Base-by-base conservation (phyloP, 2,113 vertebrate species). In the Dipodomys ordii region DNA sequence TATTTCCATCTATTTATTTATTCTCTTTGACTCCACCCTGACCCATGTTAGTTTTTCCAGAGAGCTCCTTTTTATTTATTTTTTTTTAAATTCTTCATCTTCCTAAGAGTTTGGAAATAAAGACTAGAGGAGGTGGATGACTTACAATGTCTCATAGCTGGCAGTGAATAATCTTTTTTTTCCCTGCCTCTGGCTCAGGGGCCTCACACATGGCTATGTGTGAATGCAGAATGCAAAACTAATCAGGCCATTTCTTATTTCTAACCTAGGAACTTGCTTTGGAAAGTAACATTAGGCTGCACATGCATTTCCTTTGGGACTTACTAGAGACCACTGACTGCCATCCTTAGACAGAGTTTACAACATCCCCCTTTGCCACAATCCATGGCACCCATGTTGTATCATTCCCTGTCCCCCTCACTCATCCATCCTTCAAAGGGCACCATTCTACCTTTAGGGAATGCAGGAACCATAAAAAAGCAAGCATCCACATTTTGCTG, bases 311-410 rank as follows among this genome's bases (percentile, higher is more conserved):
- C n/a, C 86, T 39, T n/a, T 62, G 35, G 27, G 4, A 73, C 64
- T 20, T 32, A 0, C 10, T 5, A 46, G 11, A 87, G 28, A 7
- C 20, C 60, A 25, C n/a, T 69, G 57, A 15, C 15, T 25, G 2
- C 78, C 53, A 0, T 67, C 44, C 23, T 53, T n/a, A 83, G 39
- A 82, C 15, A 74, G 15, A 82, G 12, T 16, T 35, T 49, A 2
- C 0, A 22, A 3, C 23, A 16, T 23, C 46, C 49, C 19, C 8
- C 49, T 49, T 49, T 49, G 2, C 46, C 62, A 13, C 3, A 28
- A 27, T 19, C 7, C 25, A 32, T 1, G 5, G 6, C 7, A 23
- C 6, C 0, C 27, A 6, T 35, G 9, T 23, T 9, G 0, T 22
- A 49, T 22, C 20, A 46, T 3, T 15, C 3, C 4, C 25, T 7